These are phyloP conservation scores for Alloplasta piceator DNA, from an alignment of 2,888 invertebrate genomes.

Conservation along the genomic window DNA sequence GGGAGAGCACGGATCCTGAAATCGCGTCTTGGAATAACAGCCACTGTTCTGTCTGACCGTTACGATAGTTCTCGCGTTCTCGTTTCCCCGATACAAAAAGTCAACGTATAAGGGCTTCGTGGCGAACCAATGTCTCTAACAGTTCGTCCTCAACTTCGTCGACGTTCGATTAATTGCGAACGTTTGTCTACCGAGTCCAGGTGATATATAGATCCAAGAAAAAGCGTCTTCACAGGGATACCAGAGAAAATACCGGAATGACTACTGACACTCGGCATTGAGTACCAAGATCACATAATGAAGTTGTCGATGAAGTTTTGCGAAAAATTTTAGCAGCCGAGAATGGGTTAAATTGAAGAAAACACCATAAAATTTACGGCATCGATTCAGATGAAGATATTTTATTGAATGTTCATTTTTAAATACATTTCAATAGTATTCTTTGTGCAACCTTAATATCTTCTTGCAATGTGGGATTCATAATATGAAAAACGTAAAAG, in stretches of 20 bases:
- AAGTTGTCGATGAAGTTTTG: constrained; percentile 8
- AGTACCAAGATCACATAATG: not conserved
- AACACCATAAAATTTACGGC: too few species aligned
- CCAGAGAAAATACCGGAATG: constrained; percentile 32
- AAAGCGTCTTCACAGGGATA: constrained; percentile 61
- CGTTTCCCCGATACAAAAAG: constrained; percentile 61
- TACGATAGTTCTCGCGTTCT: constrained; percentile 41
- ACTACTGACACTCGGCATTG: constrained; percentile 16
- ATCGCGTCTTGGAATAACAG: constrained; percentile 75
- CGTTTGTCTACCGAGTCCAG: constrained; percentile 74
- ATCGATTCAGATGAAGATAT: too few species aligned
- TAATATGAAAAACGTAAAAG: too few species aligned
- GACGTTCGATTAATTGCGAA: constrained; percentile 73
- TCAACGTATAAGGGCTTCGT: constrained; percentile 61
- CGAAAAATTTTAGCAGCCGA: too few species aligned
- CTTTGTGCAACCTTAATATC: too few species aligned
- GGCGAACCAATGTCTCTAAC: constrained; percentile 65
- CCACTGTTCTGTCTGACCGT: constrained; percentile 74
- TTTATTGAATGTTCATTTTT: too few species aligned
- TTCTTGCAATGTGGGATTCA: too few species aligned
- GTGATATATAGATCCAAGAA: constrained; percentile 71
- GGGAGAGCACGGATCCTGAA: constrained; percentile 37
- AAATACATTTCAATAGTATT: too few species aligned
- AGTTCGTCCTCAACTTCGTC: constrained; percentile 64
- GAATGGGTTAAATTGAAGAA: too few species aligned